Conservation (phyloP, 2,888 invertebrate species). For the Zygothrica quintamaculata region DNA sequence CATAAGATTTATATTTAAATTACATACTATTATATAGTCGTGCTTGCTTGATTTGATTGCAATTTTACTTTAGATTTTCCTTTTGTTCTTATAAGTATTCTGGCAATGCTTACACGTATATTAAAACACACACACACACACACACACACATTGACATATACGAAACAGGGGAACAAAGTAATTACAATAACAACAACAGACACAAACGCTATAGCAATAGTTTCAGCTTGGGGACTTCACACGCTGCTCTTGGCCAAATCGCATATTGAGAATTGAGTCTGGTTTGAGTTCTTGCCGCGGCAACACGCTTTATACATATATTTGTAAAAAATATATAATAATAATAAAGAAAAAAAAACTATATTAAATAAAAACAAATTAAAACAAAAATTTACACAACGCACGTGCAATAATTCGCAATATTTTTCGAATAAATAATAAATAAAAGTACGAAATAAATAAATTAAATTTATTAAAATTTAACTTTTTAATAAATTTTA, state of each 20-base stretch:
- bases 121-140: not conserved
- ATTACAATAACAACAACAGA: constrained; percentile 14
- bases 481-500: too few relatives aligned
- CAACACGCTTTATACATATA: constrained; percentile 69
- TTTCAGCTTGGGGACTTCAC: constrained; percentile 17
- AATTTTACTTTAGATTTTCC: not conserved
- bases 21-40: too few relatives aligned
- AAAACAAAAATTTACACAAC: constrained; percentile 8
- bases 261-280: constrained; percentile 69
- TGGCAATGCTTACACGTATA: not conserved
- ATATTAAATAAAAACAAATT: too few relatives aligned
- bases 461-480: not conserved
- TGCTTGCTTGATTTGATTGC: constrained; percentile 5
- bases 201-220: constrained; percentile 28
- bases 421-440: constrained; percentile 12
- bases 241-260: constrained; percentile 69
- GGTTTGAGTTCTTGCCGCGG: constrained; percentile 75
- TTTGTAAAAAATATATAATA: too few relatives aligned
- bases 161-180: not conserved
- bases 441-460: not conserved
- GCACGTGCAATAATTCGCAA: constrained; percentile 23
- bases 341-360: too few relatives aligned
- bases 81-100: constrained; percentile 2
- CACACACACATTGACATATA: constrained; percentile 9
- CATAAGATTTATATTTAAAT: too few relatives aligned